These are phyloP conservation scores for Catalaphyllia jardinei DNA, from an alignment of 64 coral and sea anemone species.

Conservation along the genomic window DNA sequence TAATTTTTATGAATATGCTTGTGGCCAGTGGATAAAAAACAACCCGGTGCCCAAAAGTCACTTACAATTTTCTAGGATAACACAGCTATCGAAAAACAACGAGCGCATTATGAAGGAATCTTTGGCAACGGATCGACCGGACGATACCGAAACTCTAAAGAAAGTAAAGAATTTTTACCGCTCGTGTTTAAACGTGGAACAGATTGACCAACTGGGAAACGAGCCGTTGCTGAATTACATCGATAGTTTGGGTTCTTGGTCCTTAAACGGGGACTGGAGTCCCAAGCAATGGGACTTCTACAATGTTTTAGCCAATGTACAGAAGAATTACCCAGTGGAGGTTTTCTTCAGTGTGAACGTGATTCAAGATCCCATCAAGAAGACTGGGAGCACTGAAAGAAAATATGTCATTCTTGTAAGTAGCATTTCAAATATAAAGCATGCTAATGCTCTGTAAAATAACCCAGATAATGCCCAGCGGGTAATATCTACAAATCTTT, in stretches of 20 bases:
- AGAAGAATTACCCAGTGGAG: conserved; percentile 82
- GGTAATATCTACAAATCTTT: no score
- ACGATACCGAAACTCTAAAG: conserved; percentile 60
- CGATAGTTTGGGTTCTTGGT: conserved; percentile 80
- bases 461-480: no score
- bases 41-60: conserved; percentile 70
- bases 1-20: conserved; percentile 92
- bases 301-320: conserved; percentile 58
- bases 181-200: conserved; percentile 79
- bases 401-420: conserved; percentile 36
- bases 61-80: conserved; percentile 78
- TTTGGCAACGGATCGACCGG: conserved; percentile 22
- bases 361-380: conserved; percentile 69
- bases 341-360: conserved; percentile 94
- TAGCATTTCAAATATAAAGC: neutral
- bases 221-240: conserved; percentile 71
- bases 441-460: no score
- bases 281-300: conserved; percentile 78
- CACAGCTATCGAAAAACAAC: conserved; percentile 84
- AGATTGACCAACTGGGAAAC: conserved; percentile 64
- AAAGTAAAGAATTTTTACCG: conserved; percentile 94
- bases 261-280: conserved; percentile 47
- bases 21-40: conserved; percentile 74
- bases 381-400: neutral
- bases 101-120: conserved; percentile 65